These are phyloP conservation scores for Lepus timidus DNA, from an alignment of 2,113 vertebrate genomes.

Conservation along the genomic window DNA sequence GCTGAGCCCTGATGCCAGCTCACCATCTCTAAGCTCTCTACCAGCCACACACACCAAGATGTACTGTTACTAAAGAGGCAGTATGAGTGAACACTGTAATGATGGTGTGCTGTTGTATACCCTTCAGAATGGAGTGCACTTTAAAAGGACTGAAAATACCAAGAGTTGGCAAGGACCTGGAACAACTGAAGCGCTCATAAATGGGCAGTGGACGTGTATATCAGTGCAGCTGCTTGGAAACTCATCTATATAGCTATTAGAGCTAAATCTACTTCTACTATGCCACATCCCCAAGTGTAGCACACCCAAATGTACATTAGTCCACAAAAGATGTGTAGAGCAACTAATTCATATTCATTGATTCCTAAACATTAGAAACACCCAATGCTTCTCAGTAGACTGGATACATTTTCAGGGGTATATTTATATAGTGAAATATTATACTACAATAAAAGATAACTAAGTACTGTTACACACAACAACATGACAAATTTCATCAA, in stretches of 20 bases:
- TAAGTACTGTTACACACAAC: not conserved
- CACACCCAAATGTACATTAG: not conserved
- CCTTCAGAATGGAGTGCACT: not conserved
- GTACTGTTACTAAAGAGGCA: not conserved
- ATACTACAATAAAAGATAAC: not conserved
- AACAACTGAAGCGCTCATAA: not conserved
- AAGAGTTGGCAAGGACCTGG: not conserved
- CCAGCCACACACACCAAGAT: not conserved
- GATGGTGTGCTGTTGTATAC: not conserved
- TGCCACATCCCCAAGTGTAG: not conserved
- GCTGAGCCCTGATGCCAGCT: not conserved
- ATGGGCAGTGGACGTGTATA: not conserved
- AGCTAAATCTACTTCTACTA: not conserved
- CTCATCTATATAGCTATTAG: not conserved
- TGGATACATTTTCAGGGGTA: not conserved
- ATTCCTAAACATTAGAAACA: not conserved
- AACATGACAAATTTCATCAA: not conserved
- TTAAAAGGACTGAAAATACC: constrained; percentile 23
- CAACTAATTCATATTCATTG: not conserved
- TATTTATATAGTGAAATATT: not conserved
- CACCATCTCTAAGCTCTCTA: not conserved
- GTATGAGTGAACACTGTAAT: not conserved
- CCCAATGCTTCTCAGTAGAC: not conserved
- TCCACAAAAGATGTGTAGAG: not conserved
- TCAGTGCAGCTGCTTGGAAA: not conserved